Percentiles rank a stretch among this genome's conserved stretches.
These are phyloP conservation scores for Notodonta dromedarius DNA, from an alignment of 2,888 invertebrate genomes.

Conservation along the genomic window DNA sequence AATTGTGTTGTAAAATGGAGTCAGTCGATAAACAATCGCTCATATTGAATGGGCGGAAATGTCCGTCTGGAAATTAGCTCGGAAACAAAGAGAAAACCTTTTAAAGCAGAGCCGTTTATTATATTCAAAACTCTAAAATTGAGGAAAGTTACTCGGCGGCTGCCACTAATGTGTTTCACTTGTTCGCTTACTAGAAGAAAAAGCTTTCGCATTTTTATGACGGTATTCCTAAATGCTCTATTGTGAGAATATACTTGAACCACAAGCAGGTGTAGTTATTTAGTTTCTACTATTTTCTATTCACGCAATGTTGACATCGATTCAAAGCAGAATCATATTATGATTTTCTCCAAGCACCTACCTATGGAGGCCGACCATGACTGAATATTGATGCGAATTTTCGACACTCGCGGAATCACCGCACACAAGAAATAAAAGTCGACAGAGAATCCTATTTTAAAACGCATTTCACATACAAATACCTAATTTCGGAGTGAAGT, in stretches of 20 bases:
- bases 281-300: neutral
- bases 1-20: constrained; percentile 77
- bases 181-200: constrained; percentile 48
- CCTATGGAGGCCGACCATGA: neutral
- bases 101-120: constrained; percentile 73
- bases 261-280: neutral
- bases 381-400: constrained; percentile 36
- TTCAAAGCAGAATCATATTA: constrained; percentile 1
- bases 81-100: constrained; percentile 81
- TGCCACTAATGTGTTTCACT: constrained; percentile 68
- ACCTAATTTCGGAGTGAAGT: constrained; percentile 82
- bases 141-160: constrained; percentile 56
- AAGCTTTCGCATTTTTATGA: constrained; percentile 49
- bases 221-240: constrained; percentile 20
- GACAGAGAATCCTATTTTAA: constrained; percentile 76
- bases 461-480: constrained; percentile 84
- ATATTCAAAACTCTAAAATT: constrained; percentile 72
- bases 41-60: constrained; percentile 84
- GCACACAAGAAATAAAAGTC: constrained; percentile 72
- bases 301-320: neutral
- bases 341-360: constrained; percentile 1
- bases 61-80: constrained; percentile 80
- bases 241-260: neutral
- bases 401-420: constrained; percentile 37
- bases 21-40: constrained; percentile 81